phyloP scores from a whole-genome alignment of 2,113 vertebrate genomes.

The Crotalus helleri region DNA sequence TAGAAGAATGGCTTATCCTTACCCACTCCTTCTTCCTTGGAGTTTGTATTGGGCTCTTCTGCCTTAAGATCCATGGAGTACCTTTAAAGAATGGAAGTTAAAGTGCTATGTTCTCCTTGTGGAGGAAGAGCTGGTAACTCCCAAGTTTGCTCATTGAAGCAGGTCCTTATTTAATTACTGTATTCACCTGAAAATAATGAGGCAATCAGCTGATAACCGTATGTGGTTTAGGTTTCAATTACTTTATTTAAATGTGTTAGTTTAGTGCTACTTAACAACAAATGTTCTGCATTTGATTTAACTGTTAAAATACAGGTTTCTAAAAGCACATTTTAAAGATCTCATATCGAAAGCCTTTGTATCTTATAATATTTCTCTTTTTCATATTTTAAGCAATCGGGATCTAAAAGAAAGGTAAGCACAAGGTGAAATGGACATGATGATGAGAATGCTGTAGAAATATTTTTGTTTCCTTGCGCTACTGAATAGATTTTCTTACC shows the following conservation, averaged over 20 bases:
- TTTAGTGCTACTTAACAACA: conserved; percentile 18
- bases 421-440: conserved; percentile 55
- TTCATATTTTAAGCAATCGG: conserved; percentile 77
- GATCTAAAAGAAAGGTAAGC: conserved; percentile 84
- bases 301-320: background rate
- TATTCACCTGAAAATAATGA: background rate
- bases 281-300: conserved; percentile 8
- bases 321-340: conserved; percentile 13
- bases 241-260: background rate
- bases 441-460: conserved; percentile 40
- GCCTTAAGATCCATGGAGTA: background rate
- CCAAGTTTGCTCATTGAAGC: background rate
- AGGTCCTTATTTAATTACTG: background rate
- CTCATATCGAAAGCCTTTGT: conserved; percentile 53
- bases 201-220: background rate
- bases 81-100: background rate
- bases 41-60: background rate
- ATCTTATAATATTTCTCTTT: conserved; percentile 64
- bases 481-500: background rate
- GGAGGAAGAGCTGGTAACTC: background rate
- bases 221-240: background rate
- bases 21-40: background rate
- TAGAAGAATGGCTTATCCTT: background rate
- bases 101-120: background rate
- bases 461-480: conserved; percentile 9